Evolutionary conservation across 35 echinoderm and acorn worm genomes (phyloP).

Genomic region (Eucidaris tribuloides): DNA sequence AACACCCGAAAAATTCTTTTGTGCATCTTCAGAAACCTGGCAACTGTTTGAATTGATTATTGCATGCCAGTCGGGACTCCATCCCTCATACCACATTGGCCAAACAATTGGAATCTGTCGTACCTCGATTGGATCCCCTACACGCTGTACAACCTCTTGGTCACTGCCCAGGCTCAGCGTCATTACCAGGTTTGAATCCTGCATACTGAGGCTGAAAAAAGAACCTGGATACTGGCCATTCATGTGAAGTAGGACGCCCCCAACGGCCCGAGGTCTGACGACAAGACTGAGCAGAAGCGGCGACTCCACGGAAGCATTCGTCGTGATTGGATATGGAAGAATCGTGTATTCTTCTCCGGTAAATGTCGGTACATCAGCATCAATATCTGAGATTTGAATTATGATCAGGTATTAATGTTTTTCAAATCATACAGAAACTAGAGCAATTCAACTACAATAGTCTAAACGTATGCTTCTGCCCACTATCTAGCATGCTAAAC

Average conservation of each 20-base stretch:
- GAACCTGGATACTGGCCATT: constrained; percentile 27
- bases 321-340: not conserved
- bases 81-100: no score
- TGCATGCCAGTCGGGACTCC: no score
- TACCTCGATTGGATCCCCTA: constrained; percentile 23
- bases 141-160: not conserved
- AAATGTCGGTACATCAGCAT: constrained; percentile 30
- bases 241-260: constrained; percentile 28
- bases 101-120: not conserved
- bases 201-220: constrained; percentile 28
- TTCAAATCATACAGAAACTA: no score
- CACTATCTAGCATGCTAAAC: no score
- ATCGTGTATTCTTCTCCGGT: constrained; percentile 22
- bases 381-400: not conserved
- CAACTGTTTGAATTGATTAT: no score
- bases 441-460: no score
- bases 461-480: no score
- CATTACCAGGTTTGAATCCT: not conserved
- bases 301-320: not conserved
- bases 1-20: no score
- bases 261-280: not conserved
- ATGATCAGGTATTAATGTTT: no score
- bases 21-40: no score
- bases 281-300: constrained; percentile 7
- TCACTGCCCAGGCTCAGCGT: not conserved